These are phyloP conservation scores for Sakesphorus luctuosus DNA, from an alignment of 2,113 vertebrate species.

Conservation along the genomic window DNA sequence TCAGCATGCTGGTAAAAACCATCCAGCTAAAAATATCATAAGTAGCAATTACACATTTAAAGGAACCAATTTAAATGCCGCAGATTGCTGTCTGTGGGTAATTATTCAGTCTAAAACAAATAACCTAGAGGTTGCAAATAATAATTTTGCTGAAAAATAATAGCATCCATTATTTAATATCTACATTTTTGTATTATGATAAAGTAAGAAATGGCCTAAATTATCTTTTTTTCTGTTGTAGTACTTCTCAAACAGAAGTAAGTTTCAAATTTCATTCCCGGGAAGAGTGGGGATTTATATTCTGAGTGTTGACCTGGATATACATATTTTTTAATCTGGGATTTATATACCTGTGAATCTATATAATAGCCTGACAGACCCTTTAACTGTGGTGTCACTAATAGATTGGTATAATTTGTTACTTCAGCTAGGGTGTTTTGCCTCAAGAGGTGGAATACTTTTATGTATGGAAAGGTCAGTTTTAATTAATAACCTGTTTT, in stretches of 20 bases:
- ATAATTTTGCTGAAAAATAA: neutral
- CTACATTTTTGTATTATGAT: neutral
- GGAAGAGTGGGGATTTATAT: slow-evolving; percentile 7
- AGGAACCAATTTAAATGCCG: neutral
- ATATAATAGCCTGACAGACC: slow-evolving; percentile 42
- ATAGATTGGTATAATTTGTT: slow-evolving; percentile 57
- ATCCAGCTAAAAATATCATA: neutral
- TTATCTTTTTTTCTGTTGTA: neutral
- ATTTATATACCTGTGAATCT: slow-evolving; percentile 52
- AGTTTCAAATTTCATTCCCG: slow-evolving; percentile 14
- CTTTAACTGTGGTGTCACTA: slow-evolving; percentile 52
- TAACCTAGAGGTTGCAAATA: slow-evolving; percentile 23
- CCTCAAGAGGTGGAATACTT: slow-evolving; percentile 57
- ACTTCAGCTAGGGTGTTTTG: slow-evolving; percentile 59
- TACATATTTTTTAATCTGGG: slow-evolving; percentile 4
- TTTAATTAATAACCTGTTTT: slow-evolving; percentile 73
- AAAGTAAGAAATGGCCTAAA: neutral
- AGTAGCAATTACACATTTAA: neutral
- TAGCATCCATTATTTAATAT: neutral
- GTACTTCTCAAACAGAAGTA: neutral
- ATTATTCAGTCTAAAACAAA: slow-evolving; percentile 26
- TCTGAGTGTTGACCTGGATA: slow-evolving; percentile 16
- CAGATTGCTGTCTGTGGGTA: neutral
- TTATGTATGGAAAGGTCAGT: slow-evolving; percentile 62
- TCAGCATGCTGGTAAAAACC: neutral